phyloP scores from a whole-genome alignment of 2,888 invertebrate species.

The Eupithecia dodoneata region DNA sequence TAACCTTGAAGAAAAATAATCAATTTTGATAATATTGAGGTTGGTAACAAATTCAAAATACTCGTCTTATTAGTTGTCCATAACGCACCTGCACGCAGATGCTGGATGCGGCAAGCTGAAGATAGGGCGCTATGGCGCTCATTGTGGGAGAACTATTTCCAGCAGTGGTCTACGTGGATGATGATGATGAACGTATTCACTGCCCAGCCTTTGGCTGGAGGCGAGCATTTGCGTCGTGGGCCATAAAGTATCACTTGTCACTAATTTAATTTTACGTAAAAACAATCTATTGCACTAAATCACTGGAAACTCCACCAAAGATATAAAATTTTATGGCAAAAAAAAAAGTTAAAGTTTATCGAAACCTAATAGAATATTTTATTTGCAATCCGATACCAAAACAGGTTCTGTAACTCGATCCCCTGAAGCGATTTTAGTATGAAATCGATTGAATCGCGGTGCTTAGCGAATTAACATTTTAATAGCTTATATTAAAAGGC shows the following conservation, averaged over 20 bases:
- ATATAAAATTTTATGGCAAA: neutral
- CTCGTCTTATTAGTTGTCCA: neutral
- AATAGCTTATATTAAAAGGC: constrained; percentile 35
- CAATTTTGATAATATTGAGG: neutral
- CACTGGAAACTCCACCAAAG: neutral
- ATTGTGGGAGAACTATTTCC: no score
- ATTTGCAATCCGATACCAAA: constrained; percentile 7
- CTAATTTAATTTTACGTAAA: neutral
- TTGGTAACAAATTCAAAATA: no score
- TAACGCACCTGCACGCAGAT: no score
- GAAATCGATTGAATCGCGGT: constrained; percentile 35
- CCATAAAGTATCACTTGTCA: no score
- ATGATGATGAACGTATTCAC: no score
- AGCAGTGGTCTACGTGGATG: no score
- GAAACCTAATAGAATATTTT: neutral
- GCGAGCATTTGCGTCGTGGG: no score
- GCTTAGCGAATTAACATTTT: constrained; percentile 40
- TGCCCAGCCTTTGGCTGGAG: no score
- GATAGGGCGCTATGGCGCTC: no score
- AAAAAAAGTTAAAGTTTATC: neutral
- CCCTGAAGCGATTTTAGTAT: constrained; percentile 33
- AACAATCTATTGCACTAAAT: neutral
- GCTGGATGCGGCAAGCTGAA: no score
- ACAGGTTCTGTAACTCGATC: constrained; percentile 19
- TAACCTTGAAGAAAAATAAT: neutral